Evolutionary conservation across 1,140 invertebrate genomes (phyloP), one percentile per base, ranked within the genome.

Genomic region (Trachymyrmex septentrionalis): DNA sequence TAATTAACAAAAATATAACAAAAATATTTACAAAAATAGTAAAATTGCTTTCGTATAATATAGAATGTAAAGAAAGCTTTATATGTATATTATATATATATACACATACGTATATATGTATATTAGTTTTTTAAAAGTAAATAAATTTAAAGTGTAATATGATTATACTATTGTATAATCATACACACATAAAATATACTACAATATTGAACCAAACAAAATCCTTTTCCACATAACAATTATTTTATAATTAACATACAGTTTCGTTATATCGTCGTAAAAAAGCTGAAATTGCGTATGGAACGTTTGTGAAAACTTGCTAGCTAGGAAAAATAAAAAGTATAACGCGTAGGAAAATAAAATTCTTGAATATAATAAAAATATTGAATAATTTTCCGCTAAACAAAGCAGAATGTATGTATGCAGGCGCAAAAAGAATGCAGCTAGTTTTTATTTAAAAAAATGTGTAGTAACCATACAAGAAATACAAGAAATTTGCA

Each of bases 341-440:
- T 27, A 19, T 12, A 12, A 3, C 48, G 16, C 19, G 24, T 24
- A n/a, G 21, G 21, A 9, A 69, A 59, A 82, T 82, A 73, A 82
- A 73, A 73, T 48, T 16, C n/a, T 67, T 67, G 64, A 67, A 67
- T 67, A 67, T 67, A 67, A 67, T 67, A 67, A 67, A 67, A 67
- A 30, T 27, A 72, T 59, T 38, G 24, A 38, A 72, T 30, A 19
- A 73, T 82, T 69, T 81, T 69, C 53, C 34, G 30, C 21, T 71
- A 24, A 71, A 71, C 34, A 53, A 57, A 81, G 4, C 50, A n/a
- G 53, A 34, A 72, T 59, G 53, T 27, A 72, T 59, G 53, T 27
- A 81, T 30, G 44, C 44, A 64, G 34, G 14, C 61, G 63, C 24
- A 66, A 34, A 80, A 50, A 50, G 61, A 12, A n/a, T 21, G 44